Base-by-base conservation (phyloP, 2,888 invertebrate genomes). In the Erebia aethiops region DNA sequence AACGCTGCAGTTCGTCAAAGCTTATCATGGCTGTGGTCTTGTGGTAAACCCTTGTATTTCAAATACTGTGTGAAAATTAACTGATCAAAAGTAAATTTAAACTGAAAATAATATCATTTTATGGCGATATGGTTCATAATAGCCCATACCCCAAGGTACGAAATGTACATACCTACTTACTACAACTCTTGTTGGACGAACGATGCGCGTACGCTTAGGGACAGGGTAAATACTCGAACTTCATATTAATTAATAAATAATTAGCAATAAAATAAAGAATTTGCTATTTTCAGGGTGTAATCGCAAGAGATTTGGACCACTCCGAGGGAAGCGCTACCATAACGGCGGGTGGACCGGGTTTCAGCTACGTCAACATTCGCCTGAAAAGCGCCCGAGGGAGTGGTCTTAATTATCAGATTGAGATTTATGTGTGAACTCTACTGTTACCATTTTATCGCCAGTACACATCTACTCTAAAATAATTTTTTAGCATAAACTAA, bases 271-370 rank as follows among this genome's bases (percentile, higher is more conserved):
- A 10, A 11, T 56, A 41, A 4, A 5, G 35, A 62, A 54, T 63
- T 21, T 46, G 26, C 57, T 49, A 49, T 69, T 71, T 73, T 71
- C 81, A 91, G 91, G 88, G 85, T 16, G 73, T 91, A 18, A 78
- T 91, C 70, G 88, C 81, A 8, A 80, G 87, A 72, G 91, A 91
- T 71, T 43, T 82, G 7, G 81, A 85, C 9, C 84, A 82, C 60
- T 79, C 85, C 0, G 78, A 76, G 8, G 87, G 79, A 4, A 76
- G 52, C 21, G 84, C 83, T 2, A 81, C 74, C 1, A 77, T 91
- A 58, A 91, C 90, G 11, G 86, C 90, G 0, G 91, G 91, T 11
- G 91, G 91, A 3, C 79, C 89, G 1, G 90, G 89, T 0, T 83
- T 71, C 69, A 72, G 84, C 1, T 91, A 78, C 71, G 85, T 79